phyloP scores from a whole-genome alignment of 92 coral and sea anemone species.

The Parazoanthus atlanticus region DNA sequence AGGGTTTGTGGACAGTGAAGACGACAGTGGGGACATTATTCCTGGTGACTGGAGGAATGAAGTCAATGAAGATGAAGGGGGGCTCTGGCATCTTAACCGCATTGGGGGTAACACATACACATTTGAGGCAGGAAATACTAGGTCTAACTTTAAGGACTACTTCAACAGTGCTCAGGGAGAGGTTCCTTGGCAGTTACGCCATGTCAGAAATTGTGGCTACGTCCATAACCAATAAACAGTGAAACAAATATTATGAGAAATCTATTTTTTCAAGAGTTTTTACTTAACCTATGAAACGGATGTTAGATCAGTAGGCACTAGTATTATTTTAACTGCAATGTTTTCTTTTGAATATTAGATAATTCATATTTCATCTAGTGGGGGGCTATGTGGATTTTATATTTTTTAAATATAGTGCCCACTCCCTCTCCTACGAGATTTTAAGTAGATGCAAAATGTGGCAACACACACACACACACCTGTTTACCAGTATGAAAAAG shows the following conservation, averaged over 20 bases:
- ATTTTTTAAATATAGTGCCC: neutral
- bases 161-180: constrained; percentile 49
- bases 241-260: constrained; percentile 1
- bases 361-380: neutral
- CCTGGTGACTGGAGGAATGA: constrained; percentile 60
- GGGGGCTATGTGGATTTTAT: neutral
- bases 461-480: neutral
- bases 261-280: constrained; percentile 1
- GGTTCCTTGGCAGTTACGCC: constrained; percentile 45
- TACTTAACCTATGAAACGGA: neutral
- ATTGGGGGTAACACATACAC: constrained; percentile 38
- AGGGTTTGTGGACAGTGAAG: constrained; percentile 60
- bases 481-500: neutral
- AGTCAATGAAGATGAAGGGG: constrained; percentile 26
- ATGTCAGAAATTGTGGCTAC: constrained; percentile 37
- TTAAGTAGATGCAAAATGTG: neutral
- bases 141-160: constrained; percentile 30
- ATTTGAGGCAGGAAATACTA: constrained; percentile 42
- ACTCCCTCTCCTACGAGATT: neutral
- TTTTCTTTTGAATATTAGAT: constrained; percentile 1
- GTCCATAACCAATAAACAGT: constrained; percentile 21
- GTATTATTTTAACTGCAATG: neutral
- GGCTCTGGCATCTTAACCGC: constrained; percentile 21
- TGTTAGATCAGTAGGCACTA: constrained; percentile 4
- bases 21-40: constrained; percentile 32